Evolutionary conservation across 2,888 invertebrate genomes (phyloP).

Genomic region (Pristionchus maxplancki): DNA sequence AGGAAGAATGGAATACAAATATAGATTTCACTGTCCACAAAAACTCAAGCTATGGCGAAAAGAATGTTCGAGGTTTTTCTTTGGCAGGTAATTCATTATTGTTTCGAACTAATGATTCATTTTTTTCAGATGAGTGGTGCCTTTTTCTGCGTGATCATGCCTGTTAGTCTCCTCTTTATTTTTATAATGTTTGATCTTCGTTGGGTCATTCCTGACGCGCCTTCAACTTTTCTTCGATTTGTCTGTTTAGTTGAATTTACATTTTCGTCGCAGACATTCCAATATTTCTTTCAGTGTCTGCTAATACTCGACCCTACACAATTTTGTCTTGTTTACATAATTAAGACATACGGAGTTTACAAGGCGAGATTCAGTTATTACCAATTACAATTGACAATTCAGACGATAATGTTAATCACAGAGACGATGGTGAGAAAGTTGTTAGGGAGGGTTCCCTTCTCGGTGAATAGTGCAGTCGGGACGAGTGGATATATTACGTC

Average conservation of each 20-base stretch:
- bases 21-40: not conserved
- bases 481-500: not conserved
- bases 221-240: not conserved
- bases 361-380: not conserved
- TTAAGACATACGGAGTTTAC: not conserved
- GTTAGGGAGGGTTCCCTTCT: not conserved
- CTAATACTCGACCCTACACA: not conserved
- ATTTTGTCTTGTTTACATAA: not conserved
- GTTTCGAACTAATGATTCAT: too few species aligned
- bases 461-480: not conserved
- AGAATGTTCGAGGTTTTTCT: not conserved
- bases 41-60: not conserved
- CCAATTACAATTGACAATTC: not conserved
- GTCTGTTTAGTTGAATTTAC: not conserved
- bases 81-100: not conserved
- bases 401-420: not conserved
- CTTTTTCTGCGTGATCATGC: not conserved
- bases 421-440: not conserved
- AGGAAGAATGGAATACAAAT: not conserved
- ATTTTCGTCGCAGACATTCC: too few species aligned
- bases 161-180: not conserved
- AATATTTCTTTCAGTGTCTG: not conserved
- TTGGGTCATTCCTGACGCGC: not conserved
- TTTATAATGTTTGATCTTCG: constrained; percentile 16
- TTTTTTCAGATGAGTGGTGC: not conserved